Conservation (phyloP, 2,113 vertebrate species). For the Callipepla squamata region DNA sequence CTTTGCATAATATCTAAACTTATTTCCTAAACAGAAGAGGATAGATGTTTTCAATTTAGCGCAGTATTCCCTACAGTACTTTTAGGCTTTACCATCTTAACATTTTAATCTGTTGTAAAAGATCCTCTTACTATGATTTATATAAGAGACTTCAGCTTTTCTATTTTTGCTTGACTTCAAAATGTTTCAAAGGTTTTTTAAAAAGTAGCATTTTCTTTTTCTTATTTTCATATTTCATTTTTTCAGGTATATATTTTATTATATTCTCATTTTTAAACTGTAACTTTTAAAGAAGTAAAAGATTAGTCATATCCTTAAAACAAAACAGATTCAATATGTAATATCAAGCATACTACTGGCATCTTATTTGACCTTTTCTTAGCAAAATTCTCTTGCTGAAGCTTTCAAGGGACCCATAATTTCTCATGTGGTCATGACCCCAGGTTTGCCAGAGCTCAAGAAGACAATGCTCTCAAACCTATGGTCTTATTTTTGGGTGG, state of each 20-base stretch:
- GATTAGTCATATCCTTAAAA: neutral
- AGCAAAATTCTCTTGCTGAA: neutral
- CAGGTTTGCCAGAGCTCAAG: neutral
- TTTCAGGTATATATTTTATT: neutral
- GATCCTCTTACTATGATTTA: slow-evolving; percentile 47
- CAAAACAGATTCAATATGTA: neutral
- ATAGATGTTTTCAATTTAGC: slow-evolving; percentile 45
- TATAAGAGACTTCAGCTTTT: slow-evolving; percentile 25
- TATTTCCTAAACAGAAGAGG: slow-evolving; percentile 29
- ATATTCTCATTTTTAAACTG: neutral
- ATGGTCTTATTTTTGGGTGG: neutral
- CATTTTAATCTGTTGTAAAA: slow-evolving; percentile 46
- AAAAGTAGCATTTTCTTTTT: neutral
- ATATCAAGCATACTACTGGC: neutral
- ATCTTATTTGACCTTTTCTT: neutral
- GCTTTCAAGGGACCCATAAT: neutral
- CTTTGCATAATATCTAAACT: neutral
- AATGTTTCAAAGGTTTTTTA: neutral
- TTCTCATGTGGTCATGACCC: neutral
- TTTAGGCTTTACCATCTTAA: slow-evolving; percentile 33
- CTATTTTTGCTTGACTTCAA: slow-evolving; percentile 36
- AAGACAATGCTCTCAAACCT: neutral
- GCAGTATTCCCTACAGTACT: slow-evolving; percentile 9
- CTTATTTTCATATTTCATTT: neutral
- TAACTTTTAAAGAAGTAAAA: neutral